Conservation (phyloP, 2,888 invertebrate species). For the Cryptus armator region DNA sequence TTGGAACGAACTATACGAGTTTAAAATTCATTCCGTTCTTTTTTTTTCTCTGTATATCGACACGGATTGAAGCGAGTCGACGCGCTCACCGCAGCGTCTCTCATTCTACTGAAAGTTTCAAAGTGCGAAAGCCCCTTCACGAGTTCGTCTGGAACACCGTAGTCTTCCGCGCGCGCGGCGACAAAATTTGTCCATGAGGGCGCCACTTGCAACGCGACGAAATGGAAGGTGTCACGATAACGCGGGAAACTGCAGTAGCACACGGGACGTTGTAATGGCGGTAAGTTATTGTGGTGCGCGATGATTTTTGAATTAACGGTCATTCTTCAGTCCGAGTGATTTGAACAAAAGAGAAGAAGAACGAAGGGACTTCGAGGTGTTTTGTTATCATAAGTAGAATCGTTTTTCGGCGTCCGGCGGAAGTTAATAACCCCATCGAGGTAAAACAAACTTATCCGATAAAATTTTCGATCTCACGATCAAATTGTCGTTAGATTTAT, state of each 20-base stretch:
- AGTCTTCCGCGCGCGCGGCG: neutral
- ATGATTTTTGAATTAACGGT: too few relatives aligned
- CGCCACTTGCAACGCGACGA: constrained; percentile 19
- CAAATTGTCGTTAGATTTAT: too few relatives aligned
- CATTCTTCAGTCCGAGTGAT: too few relatives aligned
- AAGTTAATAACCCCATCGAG: too few relatives aligned
- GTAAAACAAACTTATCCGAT: too few relatives aligned
- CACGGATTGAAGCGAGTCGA: constrained; percentile 44
- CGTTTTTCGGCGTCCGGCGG: too few relatives aligned
- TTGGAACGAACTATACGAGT: neutral
- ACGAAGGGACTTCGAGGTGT: too few relatives aligned
- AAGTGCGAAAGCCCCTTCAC: constrained; percentile 28
- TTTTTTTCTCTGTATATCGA: constrained; percentile 4
- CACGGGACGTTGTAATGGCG: too few relatives aligned
- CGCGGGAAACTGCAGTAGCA: neutral
- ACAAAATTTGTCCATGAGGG: neutral
- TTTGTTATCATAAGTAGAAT: too few relatives aligned
- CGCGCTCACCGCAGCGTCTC: constrained; percentile 59
- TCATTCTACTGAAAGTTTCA: constrained; percentile 58
- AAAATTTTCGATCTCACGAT: too few relatives aligned
- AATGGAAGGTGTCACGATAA: neutral
- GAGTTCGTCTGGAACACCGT: constrained; percentile 39
- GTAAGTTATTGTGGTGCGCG: too few relatives aligned
- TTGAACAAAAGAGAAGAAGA: too few relatives aligned
- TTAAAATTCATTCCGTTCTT: neutral